A percentile compares a stretch with the other conserved stretches of the same genome.
Conservation (phyloP, 2,888 invertebrate genomes). For the Furcula furcula region DNA sequence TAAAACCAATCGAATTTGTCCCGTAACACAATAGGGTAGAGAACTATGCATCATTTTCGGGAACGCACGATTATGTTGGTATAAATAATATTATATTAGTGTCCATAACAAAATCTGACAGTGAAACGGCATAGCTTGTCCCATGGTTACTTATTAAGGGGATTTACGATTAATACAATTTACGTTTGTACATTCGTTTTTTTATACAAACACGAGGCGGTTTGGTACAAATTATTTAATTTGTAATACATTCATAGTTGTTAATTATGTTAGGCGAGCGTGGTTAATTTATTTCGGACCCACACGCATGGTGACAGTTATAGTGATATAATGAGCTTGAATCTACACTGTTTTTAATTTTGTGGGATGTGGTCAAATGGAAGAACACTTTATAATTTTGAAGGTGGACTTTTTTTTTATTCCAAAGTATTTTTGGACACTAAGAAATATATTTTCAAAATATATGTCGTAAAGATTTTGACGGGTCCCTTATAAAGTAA, state of each 20-base stretch:
- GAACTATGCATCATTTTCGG: constrained; percentile 11
- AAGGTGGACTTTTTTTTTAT: too few relatives aligned
- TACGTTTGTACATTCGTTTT: constrained; percentile 51
- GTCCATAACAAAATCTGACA: constrained; percentile 72
- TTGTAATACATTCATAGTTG: constrained; percentile 68
- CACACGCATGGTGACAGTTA: constrained; percentile 52
- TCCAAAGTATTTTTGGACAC: constrained; percentile 10
- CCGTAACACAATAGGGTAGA: constrained; percentile 29
- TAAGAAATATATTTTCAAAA: too few relatives aligned
- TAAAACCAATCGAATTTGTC: constrained; percentile 17
- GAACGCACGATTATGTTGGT: constrained; percentile 28
- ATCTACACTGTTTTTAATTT: constrained; percentile 31
- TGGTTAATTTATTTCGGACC: constrained; percentile 58
- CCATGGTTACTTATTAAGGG: constrained; percentile 65
- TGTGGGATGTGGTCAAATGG: constrained; percentile 12
- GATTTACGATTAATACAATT: constrained; percentile 73
- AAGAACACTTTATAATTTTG: constrained; percentile 9
- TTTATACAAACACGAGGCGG: constrained; percentile 68
- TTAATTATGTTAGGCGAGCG: constrained; percentile 56
- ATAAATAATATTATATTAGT: constrained; percentile 58
- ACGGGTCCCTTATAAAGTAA: too few relatives aligned
- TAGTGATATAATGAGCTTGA: constrained; percentile 48
- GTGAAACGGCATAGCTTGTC: constrained; percentile 63
- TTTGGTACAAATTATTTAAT: constrained; percentile 72
- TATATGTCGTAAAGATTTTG: too few relatives aligned